phyloP scores from a whole-genome alignment of 2,113 vertebrate genomes.

The Tenebrosternarchus preto region DNA sequence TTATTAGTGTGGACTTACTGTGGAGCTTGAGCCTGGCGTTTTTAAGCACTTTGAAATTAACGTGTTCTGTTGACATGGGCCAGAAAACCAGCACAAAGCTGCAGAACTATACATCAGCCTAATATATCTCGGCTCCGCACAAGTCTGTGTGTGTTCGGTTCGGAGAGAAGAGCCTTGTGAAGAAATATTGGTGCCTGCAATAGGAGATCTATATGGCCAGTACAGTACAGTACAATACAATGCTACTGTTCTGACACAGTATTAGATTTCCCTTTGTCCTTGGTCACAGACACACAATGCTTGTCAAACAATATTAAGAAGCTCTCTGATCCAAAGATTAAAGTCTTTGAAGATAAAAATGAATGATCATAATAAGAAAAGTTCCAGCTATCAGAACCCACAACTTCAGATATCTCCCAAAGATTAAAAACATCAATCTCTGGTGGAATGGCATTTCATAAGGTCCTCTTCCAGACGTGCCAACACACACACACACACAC shows the following conservation, averaged over 20 bases:
- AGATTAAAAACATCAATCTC: constrained; percentile 49
- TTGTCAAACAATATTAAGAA: constrained; percentile 49
- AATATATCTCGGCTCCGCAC: neutral
- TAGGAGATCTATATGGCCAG: neutral
- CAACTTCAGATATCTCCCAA: constrained; percentile 26
- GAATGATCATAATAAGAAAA: constrained; percentile 27
- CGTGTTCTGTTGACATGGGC: neutral
- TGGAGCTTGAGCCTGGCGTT: neutral
- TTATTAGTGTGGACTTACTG: constrained; percentile 8
- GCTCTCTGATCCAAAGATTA: constrained; percentile 35
- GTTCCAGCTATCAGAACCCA: constrained; percentile 30
- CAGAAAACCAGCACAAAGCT: neutral
- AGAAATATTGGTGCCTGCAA: constrained; percentile 1
- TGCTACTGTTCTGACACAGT: constrained; percentile 19
- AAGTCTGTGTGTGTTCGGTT: neutral
- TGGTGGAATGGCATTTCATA: constrained; percentile 8
- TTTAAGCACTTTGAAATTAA: constrained; percentile 10
- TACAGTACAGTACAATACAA: constrained; percentile 3
- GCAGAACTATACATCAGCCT: constrained; percentile 9
- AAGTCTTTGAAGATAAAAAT: constrained; percentile 47
- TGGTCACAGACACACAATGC: constrained; percentile 31
- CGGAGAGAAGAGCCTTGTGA: neutral
- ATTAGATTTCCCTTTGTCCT: constrained; percentile 39
- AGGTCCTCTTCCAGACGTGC: neutral
- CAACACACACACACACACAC: neutral